Base-by-base conservation (phyloP, 2,888 invertebrate species). In the Ceraclea dissimilis region DNA sequence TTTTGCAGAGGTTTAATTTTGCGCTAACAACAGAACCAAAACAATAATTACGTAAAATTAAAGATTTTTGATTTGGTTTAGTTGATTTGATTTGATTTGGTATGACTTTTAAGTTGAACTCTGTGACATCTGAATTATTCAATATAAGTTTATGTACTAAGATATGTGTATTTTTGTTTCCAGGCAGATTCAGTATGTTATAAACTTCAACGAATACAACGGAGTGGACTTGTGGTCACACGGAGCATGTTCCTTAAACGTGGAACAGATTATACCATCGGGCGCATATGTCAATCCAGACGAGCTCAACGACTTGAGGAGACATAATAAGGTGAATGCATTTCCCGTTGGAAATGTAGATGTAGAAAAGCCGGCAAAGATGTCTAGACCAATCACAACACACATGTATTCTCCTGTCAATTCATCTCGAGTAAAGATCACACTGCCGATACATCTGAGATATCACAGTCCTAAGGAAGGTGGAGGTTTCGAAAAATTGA, bases 381-480 rank as follows among this genome's bases (percentile, higher is more conserved):
- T 70, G 60, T 71, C 74, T 1, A 63, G 62, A 31, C 66, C 65
- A 47, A 70, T 73, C 59, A 64, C 60, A 17, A 67, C 70, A 1
- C 69, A 70, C 57, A 64, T 75, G 48, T 74, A 66, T 63, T 62
- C 72, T 48, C 62, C 64, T 26, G 59, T 66, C 19, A 63, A 66
- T 33, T 64, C 66, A 48, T 65, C 68, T 4, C 68, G 66, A 58
- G 65, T 70, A n/a, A 62, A 64, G 16, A 60, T 74, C 13, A 66
- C 64, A 17, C 61, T 78, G 47, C 78, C 78, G 4, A 67, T 78
- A 47, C 76, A 78, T 66, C 67, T 76, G 54, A 65, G 78, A 26
- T 78, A 78, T 63, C 77, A 78, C 61, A 68, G 71, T 56, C 71
- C 75, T 16, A 69, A 71, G 59, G 70, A 73, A 44, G 68, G 70